A percentile compares a stretch with the other conserved stretches of the same genome.
These are phyloP conservation scores for Parascotia fuliginaria DNA, from an alignment of 2,888 invertebrate genomes.

Conservation along the genomic window DNA sequence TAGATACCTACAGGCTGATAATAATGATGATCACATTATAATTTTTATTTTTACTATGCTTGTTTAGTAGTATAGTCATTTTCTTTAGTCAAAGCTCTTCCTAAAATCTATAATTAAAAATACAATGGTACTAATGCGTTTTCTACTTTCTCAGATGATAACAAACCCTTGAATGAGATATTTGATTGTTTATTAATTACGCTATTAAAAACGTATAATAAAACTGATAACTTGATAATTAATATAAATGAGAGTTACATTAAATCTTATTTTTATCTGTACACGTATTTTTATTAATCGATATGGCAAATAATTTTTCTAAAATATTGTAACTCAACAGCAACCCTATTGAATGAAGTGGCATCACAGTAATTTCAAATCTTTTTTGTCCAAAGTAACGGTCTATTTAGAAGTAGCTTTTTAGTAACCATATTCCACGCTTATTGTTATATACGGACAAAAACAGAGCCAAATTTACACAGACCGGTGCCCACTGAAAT, in stretches of 20 bases:
- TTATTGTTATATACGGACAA: slow-evolving; percentile 50
- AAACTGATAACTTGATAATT: background rate
- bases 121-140: background rate
- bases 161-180: background rate
- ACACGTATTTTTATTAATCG: background rate
- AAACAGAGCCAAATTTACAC: slow-evolving; percentile 49
- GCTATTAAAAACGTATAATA: background rate
- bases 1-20: too few relatives aligned
- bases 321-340: background rate
- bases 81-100: background rate
- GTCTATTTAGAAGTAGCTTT: slow-evolving; percentile 52
- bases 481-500: slow-evolving; percentile 41
- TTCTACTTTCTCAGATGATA: slow-evolving; percentile 3
- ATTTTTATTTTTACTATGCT: too few relatives aligned
- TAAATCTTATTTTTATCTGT: background rate
- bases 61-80: too few relatives aligned
- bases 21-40: too few relatives aligned
- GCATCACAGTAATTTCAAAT: slow-evolving; percentile 38
- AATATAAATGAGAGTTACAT: slow-evolving; percentile 1
- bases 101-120: background rate
- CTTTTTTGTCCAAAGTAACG: slow-evolving; percentile 54
- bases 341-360: slow-evolving; percentile 12
- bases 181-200: slow-evolving; percentile 10
- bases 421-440: slow-evolving; percentile 44
- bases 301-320: background rate